Evolutionary conservation across 2,113 vertebrate species (phyloP).

Genomic region (Pachycephala philippinensis): DNA sequence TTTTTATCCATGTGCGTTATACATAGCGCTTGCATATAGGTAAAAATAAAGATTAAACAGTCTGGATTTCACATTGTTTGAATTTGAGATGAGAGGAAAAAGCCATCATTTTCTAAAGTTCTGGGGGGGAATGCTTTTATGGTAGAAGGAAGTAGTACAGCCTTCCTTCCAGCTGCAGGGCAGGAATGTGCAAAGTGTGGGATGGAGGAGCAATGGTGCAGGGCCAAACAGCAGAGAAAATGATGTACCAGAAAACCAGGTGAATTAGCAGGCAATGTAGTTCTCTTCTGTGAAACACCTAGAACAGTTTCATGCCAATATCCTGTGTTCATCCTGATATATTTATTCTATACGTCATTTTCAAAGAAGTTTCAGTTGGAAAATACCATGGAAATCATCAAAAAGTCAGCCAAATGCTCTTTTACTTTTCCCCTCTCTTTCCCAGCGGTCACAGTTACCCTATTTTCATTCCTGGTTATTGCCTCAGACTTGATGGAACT

Average conservation of each 20-base stretch:
- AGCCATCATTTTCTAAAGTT: background rate
- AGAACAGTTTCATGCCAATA: background rate
- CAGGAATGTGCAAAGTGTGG: background rate
- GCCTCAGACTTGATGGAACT: background rate
- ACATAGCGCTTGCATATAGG: background rate
- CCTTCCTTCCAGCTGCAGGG: background rate
- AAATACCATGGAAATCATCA: background rate
- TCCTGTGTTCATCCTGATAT: background rate
- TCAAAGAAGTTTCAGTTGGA: background rate
- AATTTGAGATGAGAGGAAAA: background rate
- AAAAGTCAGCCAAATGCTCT: background rate
- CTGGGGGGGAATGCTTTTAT: background rate
- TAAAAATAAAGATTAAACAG: background rate
- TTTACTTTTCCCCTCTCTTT: background rate
- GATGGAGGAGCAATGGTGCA: background rate
- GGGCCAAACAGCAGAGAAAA: background rate
- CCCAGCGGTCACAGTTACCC: background rate
- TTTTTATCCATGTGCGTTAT: background rate
- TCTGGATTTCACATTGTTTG: conserved; percentile 15
- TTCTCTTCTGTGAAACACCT: background rate
- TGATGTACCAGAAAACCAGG: background rate
- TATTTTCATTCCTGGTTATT: background rate
- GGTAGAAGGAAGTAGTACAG: background rate
- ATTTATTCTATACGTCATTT: background rate
- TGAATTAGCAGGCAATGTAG: background rate